phyloP scores from a whole-genome alignment of 2,113 vertebrate genomes.

The Bungarus multicinctus region DNA sequence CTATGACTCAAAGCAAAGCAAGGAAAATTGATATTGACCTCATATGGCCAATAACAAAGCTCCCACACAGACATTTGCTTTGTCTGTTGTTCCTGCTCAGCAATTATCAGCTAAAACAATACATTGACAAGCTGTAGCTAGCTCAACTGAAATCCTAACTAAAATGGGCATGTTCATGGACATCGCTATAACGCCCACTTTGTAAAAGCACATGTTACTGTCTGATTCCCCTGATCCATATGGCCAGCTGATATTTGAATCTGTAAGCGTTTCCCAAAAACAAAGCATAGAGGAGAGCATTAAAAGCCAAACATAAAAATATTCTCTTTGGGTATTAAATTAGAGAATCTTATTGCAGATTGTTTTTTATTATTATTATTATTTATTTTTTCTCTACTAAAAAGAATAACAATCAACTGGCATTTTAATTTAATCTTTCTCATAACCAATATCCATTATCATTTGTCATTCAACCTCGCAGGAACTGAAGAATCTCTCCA shows the following conservation, averaged over 20 bases:
- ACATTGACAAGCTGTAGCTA: neutral
- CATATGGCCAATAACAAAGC: neutral
- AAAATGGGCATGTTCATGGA: neutral
- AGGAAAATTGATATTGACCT: neutral
- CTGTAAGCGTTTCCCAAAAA: neutral
- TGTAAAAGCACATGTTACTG: neutral
- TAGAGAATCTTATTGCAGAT: neutral
- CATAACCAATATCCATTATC: neutral
- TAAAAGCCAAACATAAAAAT: neutral
- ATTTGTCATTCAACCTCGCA: neutral
- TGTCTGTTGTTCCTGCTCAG: neutral
- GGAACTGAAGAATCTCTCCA: neutral
- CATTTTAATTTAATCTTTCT: neutral
- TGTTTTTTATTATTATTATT: neutral
- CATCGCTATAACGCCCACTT: neutral
- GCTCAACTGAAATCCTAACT: neutral
- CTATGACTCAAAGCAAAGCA: neutral
- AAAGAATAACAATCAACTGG: neutral
- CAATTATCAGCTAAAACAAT: neutral
- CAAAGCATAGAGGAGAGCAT: neutral
- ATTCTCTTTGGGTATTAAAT: neutral
- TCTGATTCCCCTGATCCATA: neutral
- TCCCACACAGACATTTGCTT: neutral
- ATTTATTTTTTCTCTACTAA: neutral
- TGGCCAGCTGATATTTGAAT: neutral